Percentiles rank a stretch among this genome's conserved stretches.
Evolutionary conservation across 2,888 invertebrate species (phyloP).

Genomic region (Watsonalla cultraria): DNA sequence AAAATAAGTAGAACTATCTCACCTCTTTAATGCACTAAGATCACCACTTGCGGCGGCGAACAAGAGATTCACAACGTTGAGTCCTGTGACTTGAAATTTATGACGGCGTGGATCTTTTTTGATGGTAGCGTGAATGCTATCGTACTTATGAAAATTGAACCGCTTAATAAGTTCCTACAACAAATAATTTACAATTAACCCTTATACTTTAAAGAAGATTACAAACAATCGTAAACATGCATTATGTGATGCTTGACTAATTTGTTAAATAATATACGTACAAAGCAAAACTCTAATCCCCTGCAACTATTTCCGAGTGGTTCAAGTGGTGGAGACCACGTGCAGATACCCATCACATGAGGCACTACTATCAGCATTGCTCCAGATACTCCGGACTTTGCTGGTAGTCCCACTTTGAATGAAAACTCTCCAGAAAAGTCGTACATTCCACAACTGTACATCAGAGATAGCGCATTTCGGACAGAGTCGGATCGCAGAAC

Average conservation of each 20-base stretch:
- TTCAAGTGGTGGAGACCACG: slow-evolving; percentile 97
- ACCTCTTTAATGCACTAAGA: slow-evolving; percentile 94
- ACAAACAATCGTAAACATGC: too few species aligned
- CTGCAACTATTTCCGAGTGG: slow-evolving; percentile 93
- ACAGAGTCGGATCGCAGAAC: slow-evolving; percentile 94
- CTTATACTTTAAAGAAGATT: neutral
- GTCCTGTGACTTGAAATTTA: slow-evolving; percentile 93
- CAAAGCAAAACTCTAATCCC: slow-evolving; percentile 95
- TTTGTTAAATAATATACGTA: slow-evolving; percentile 34
- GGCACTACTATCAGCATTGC: slow-evolving; percentile 96
- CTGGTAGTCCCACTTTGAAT: slow-evolving; percentile 93
- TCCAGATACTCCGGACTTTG: slow-evolving; percentile 95
- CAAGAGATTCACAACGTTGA: slow-evolving; percentile 94
- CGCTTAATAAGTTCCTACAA: slow-evolving; percentile 88
- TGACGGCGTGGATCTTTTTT: slow-evolving; percentile 96
- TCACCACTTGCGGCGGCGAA: slow-evolving; percentile 98
- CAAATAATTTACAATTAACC: slow-evolving; percentile 21
- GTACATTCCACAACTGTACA: slow-evolving; percentile 99
- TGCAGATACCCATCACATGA: slow-evolving; percentile 96
- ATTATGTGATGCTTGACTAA: neutral
- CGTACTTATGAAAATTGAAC: slow-evolving; percentile 98
- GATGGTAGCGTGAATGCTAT: slow-evolving; percentile 94
- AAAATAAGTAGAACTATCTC: slow-evolving; percentile 12
- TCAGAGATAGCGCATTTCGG: slow-evolving; percentile 95
- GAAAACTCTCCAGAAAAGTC: slow-evolving; percentile 99